Conservation (phyloP, 2,797 vertebrate species). For the Brachymystax lenok region DNA sequence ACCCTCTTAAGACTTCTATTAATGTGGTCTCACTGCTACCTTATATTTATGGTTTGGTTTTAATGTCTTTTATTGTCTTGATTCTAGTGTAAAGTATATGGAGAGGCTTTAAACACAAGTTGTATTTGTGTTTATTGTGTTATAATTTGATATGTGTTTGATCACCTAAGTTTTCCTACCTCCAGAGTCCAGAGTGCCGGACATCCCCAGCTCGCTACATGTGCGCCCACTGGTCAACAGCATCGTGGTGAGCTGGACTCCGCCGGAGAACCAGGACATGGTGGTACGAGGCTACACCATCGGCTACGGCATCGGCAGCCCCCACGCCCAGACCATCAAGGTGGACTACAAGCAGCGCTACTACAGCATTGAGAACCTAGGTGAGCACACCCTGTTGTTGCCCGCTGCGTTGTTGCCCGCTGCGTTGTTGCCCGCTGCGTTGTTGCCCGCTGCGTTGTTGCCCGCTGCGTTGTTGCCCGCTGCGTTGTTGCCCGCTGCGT, state of each 20-base stretch:
- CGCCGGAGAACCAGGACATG: conserved; percentile 96
- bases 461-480: not conserved
- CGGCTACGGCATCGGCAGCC: conserved; percentile 94
- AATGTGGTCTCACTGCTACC: not conserved
- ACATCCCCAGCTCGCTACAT: conserved; percentile 94
- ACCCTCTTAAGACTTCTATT: too few species aligned
- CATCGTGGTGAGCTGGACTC: conserved; percentile 99
- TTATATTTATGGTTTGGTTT: not conserved
- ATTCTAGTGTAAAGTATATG: not conserved
- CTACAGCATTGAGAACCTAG: conserved; percentile 95
- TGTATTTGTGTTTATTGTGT: conserved; percentile 3
- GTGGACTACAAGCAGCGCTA: conserved; percentile 98
- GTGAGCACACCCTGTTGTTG: conserved; percentile 66
- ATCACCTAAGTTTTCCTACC: not conserved
- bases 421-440: too few species aligned
- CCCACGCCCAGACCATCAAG: conserved; percentile 94
- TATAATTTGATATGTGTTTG: not conserved
- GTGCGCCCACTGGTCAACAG: conserved; percentile 93
- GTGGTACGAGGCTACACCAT: conserved; percentile 96
- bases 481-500: too few species aligned
- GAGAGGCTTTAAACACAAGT: not conserved
- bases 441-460: not conserved
- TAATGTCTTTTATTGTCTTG: not conserved
- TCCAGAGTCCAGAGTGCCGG: conserved; percentile 90
- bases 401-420: not conserved